Evolutionary conservation across 2,888 invertebrate genomes (phyloP).

Genomic region (Carabus problematicus): DNA sequence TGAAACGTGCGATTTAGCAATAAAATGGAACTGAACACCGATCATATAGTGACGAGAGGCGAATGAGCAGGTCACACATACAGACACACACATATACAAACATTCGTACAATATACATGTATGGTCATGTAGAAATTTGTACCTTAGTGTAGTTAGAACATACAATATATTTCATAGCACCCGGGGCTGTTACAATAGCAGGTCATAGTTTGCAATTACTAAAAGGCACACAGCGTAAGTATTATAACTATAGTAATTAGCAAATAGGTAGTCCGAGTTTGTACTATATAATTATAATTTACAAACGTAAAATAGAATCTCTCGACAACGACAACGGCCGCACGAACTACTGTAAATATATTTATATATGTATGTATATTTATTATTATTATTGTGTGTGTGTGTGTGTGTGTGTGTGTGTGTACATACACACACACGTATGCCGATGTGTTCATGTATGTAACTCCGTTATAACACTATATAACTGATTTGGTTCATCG

Average conservation of each 20-base stretch:
- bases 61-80: neutral
- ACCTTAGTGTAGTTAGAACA: constrained; percentile 2
- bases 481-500: too few relatives aligned
- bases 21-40: too few relatives aligned
- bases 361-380: constrained; percentile 8
- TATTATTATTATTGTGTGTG: neutral
- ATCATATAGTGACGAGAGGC: neutral
- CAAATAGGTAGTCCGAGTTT: constrained; percentile 59
- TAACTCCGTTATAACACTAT: too few relatives aligned
- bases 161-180: constrained; percentile 55
- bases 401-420: neutral
- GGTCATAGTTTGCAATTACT: constrained; percentile 74
- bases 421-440: neutral
- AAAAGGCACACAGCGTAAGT: constrained; percentile 80
- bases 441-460: constrained; percentile 12
- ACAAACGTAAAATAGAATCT: constrained; percentile 11
- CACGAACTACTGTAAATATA: constrained; percentile 11
- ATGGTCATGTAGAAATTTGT: neutral
- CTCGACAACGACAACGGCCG: constrained; percentile 7
- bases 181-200: constrained; percentile 59
- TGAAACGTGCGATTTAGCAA: too few relatives aligned
- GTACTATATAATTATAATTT: constrained; percentile 57
- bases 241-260: constrained; percentile 62
- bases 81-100: neutral
- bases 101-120: constrained; percentile 2